Percentiles rank a stretch among this genome's conserved stretches.
These are phyloP conservation scores for Plectrocnemia conspersa DNA, from an alignment of 1,140 invertebrate genomes.

Conservation along the genomic window DNA sequence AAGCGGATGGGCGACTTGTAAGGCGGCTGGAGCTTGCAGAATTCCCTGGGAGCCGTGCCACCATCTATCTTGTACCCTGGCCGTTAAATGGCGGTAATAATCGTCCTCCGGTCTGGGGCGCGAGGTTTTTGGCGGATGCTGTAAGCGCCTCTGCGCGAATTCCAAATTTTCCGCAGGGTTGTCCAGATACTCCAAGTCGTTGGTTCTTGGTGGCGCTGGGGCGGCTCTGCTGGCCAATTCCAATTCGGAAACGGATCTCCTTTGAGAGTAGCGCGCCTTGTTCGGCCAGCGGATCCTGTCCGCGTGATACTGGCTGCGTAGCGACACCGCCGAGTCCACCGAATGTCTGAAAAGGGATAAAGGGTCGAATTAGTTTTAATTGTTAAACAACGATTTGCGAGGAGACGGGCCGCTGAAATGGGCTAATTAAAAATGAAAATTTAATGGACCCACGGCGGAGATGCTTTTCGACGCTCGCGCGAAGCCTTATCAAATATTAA, in stretches of 20 bases:
- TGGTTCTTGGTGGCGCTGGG: slow-evolving; percentile 36
- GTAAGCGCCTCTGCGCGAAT: slow-evolving; percentile 45
- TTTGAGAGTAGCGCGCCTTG: slow-evolving; percentile 47
- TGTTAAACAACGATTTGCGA: no score
- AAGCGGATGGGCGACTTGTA: slow-evolving; percentile 6
- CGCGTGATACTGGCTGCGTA: slow-evolving; percentile 54
- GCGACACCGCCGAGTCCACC: slow-evolving; percentile 53
- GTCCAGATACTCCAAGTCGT: slow-evolving; percentile 51
- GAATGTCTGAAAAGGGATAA: slow-evolving; percentile 47
- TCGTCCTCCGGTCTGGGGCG: slow-evolving; percentile 24
- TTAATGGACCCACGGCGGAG: no score
- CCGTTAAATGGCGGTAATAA: slow-evolving; percentile 24
- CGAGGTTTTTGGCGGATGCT: slow-evolving; percentile 36
- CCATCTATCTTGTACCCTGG: slow-evolving; percentile 15
- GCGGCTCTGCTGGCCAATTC: slow-evolving; percentile 39
- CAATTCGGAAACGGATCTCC: slow-evolving; percentile 46
- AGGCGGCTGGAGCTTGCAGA: slow-evolving; percentile 11
- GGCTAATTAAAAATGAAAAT: no score
- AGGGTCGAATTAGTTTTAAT: neutral
- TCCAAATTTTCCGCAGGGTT: slow-evolving; percentile 50
- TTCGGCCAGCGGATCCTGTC: slow-evolving; percentile 49
- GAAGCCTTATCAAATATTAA: no score
- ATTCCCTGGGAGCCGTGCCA: slow-evolving; percentile 19
- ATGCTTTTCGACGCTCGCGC: no score
- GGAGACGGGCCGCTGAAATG: no score